Conservation (phyloP, 2,797 vertebrate genomes). For the Melanotaenia parkinsoni region DNA sequence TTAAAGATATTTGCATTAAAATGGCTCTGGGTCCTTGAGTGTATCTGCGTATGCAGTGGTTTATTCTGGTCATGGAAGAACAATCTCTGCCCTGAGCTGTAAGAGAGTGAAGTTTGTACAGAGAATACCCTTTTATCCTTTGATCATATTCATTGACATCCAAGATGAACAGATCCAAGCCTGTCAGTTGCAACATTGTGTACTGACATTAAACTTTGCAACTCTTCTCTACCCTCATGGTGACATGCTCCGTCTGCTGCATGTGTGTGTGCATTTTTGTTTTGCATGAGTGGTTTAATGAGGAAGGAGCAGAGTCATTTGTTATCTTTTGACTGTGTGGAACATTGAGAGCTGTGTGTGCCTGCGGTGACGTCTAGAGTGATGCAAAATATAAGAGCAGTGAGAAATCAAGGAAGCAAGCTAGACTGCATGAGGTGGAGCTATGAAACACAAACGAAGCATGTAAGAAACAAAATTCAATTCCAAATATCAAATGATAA, state of each 20-base stretch:
- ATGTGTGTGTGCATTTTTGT: conserved; percentile 25
- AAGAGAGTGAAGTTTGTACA: conserved; percentile 44
- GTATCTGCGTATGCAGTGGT: conserved; percentile 17
- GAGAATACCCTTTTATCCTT: conserved; percentile 44
- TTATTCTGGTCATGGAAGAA: conserved; percentile 50
- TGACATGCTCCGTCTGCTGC: conserved; percentile 17
- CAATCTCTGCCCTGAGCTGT: conserved; percentile 24
- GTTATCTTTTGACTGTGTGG: conserved; percentile 62
- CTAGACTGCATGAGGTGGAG: conserved; percentile 26
- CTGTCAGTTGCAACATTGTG: conserved; percentile 29
- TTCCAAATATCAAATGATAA: background rate
- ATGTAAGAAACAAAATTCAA: background rate
- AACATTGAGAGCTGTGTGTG: conserved; percentile 52
- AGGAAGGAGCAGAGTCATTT: conserved; percentile 66
- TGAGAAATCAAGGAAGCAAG: conserved; percentile 42
- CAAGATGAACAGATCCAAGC: conserved; percentile 34
- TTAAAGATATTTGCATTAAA: conserved; percentile 38
- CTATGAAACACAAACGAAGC: conserved; percentile 11
- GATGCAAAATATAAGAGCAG: conserved; percentile 58
- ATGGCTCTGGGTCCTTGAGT: conserved; percentile 36
- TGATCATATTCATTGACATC: conserved; percentile 57
- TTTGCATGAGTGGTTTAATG: conserved; percentile 54
- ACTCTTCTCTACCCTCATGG: conserved; percentile 23
- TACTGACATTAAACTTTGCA: conserved; percentile 35
- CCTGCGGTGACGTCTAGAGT: conserved; percentile 55